A percentile compares a stretch with the other conserved stretches of the same genome.
phyloP scores from a whole-genome alignment of 2,113 vertebrate species.

The Sceloporus undulatus region DNA sequence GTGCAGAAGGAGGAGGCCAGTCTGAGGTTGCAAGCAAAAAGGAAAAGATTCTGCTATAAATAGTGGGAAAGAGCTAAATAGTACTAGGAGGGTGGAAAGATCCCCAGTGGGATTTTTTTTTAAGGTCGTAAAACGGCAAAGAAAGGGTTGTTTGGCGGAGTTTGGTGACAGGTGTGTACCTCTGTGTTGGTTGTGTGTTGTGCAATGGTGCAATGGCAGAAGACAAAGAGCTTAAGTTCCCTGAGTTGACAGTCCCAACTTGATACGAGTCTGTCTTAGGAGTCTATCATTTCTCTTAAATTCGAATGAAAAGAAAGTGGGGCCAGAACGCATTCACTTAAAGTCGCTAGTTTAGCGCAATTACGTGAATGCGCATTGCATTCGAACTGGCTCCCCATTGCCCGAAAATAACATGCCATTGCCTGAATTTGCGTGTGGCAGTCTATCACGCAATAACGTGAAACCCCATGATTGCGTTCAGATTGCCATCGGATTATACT shows the following conservation, averaged over 20 bases:
- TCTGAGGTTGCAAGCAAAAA: conserved; percentile 8
- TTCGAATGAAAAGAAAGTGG: too few species aligned
- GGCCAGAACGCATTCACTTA: too few species aligned
- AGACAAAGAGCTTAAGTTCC: not conserved
- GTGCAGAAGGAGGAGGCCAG: not conserved
- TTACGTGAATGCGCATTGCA: too few species aligned
- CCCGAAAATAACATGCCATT: too few species aligned
- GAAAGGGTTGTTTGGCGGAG: not conserved
- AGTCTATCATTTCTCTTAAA: too few species aligned
- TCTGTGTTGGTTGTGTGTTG: not conserved
- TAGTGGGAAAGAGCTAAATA: conserved; percentile 14
- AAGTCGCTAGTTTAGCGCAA: too few species aligned
- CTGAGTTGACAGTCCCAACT: not conserved
- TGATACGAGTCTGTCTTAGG: not conserved
- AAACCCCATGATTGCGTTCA: too few species aligned
- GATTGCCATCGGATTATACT: too few species aligned
- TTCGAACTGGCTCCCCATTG: too few species aligned
- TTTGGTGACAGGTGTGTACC: not conserved
- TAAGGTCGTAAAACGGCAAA: not conserved
- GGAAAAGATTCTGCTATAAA: not conserved
- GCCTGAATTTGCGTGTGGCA: too few species aligned
- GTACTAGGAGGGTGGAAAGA: not conserved
- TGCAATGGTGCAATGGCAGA: not conserved
- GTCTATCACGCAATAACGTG: too few species aligned
- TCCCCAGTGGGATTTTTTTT: not conserved